Conservation (phyloP, 2,113 vertebrate genomes). For the Cervus canadensis region DNA sequence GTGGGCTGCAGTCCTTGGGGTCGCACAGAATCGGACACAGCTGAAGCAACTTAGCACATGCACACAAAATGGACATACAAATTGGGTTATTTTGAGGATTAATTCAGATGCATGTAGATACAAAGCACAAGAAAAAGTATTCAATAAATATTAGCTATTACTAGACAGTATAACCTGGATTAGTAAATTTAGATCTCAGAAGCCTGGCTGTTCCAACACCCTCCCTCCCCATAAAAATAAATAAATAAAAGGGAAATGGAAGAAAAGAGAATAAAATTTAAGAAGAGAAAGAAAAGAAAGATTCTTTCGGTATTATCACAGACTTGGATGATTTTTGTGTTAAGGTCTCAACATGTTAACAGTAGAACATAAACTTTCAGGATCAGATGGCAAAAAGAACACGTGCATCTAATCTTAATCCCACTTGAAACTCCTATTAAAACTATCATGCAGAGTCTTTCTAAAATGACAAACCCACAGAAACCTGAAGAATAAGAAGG, state of each 20-base stretch:
- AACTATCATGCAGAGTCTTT: constrained; percentile 4
- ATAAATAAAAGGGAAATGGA: not conserved
- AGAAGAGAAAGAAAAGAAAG: not conserved
- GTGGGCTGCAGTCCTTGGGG: not conserved
- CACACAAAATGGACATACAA: not conserved
- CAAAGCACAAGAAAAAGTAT: not conserved
- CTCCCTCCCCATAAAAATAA: not conserved
- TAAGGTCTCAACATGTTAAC: not conserved
- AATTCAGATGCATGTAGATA: not conserved
- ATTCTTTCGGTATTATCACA: constrained; percentile 1
- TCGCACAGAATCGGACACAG: not conserved
- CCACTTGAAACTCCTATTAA: not conserved
- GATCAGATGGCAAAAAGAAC: constrained; percentile 17
- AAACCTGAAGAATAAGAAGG: not conserved
- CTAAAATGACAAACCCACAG: not conserved
- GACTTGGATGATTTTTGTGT: not conserved
- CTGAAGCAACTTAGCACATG: not conserved
- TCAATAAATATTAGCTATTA: constrained; percentile 6
- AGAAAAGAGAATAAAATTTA: not conserved
- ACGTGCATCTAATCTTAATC: not conserved
- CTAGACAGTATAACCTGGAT: not conserved
- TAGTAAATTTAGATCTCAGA: not conserved
- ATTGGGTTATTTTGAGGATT: not conserved
- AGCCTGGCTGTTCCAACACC: not conserved
- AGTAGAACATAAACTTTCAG: constrained; percentile 11